phyloP scores from a whole-genome alignment of 2,797 vertebrate genomes.

The Hemitrygon akajei region DNA sequence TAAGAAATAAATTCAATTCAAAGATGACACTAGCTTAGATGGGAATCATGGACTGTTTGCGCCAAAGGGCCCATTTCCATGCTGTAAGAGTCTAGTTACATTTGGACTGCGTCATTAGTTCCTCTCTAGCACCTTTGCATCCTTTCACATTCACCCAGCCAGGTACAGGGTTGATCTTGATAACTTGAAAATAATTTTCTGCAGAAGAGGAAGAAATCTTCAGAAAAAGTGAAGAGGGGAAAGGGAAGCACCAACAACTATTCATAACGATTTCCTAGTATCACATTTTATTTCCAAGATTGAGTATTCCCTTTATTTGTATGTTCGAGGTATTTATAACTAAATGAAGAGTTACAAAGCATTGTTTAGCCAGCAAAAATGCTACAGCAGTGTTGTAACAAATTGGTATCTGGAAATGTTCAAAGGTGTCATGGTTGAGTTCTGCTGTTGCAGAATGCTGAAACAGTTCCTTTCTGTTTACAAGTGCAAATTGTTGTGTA shows the following conservation, averaged over 20 bases:
- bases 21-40: too few relatives aligned
- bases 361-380: slow-evolving; percentile 30
- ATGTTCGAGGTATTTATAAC: background rate
- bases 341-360: slow-evolving; percentile 19
- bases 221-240: background rate
- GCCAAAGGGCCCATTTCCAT: too few relatives aligned
- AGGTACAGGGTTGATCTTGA: background rate
- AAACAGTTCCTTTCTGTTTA: slow-evolving; percentile 25
- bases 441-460: slow-evolving; percentile 28
- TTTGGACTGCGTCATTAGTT: background rate
- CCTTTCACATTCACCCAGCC: too few relatives aligned
- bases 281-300: background rate
- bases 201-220: background rate
- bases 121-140: background rate
- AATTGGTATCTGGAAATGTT: slow-evolving; percentile 35
- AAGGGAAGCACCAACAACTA: background rate
- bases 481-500: slow-evolving; percentile 20
- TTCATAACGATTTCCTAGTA: background rate
- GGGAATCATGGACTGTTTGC: too few relatives aligned
- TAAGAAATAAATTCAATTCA: too few relatives aligned
- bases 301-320: background rate
- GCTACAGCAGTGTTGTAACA: background rate
- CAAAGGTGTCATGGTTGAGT: slow-evolving; percentile 29
- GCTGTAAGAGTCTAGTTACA: too few relatives aligned
- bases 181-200: background rate